Evolutionary conservation across 37 sponge, comb jelly and placozoan genomes (phyloP), one percentile per base, ranked within the genome.

Genomic region (Amphimedon queenslandica): DNA sequence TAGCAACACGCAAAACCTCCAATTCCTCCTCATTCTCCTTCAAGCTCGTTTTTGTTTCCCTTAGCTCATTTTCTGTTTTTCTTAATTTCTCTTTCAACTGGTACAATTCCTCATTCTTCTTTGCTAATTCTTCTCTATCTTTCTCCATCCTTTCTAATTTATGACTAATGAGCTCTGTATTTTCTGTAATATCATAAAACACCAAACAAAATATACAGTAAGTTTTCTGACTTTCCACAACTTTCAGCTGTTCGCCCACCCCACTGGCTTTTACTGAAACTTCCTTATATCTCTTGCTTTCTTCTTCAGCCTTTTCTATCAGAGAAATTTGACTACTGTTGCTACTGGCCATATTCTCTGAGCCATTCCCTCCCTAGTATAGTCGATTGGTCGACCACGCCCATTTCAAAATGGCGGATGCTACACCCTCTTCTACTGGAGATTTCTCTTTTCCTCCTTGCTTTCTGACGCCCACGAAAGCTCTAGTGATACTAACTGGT

Each of bases 401-500:
- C 53, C 53, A 47, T n/a, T n/a, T n/a, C 53, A 47, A 47, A 47
- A 47, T 47, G 53, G 53, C 13, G 8, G 53, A 47, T 47, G 53
- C 13, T 47, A 8, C n/a, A n/a, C n/a, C n/a, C n/a, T n/a, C n/a
- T n/a, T n/a, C n/a, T n/a, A n/a, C n/a, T n/a, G n/a, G 8, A 13
- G 53, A 79, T 58, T 79, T 73, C 70, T 78, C 58, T 74, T 82
- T 96, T 41, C 96, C 92, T 30, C 84, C 82, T 8, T 84, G 71
- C 37, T 76, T 96, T 28, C 57, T 61, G 21, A 73, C 39, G 57
- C 79, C 71, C 16, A 79, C 93, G n/a, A 73, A 83, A 39, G 77
- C 80, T 33, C 79, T 91, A 21, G 64, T 96, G 1, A 88, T 77
- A 20, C 73, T 96, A 3, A 75, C 88, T 33, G 97, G 97, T 16